Evolutionary conservation across 2,888 invertebrate genomes (phyloP).

Genomic region (Yponomeuta malinellus): DNA sequence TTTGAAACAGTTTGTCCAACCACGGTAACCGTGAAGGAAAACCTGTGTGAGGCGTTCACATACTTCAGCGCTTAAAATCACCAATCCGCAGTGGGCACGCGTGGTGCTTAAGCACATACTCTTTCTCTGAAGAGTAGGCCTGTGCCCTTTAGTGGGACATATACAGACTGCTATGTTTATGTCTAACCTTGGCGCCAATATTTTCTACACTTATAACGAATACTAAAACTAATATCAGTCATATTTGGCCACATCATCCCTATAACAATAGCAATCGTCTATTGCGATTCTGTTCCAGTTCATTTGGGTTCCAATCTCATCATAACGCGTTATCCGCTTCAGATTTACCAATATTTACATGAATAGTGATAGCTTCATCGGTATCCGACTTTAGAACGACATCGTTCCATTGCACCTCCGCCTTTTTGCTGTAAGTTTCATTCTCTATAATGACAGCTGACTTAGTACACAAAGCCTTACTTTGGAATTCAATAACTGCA

Average conservation of each 20-base stretch:
- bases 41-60: no score
- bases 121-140: no score
- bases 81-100: no score
- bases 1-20: no score
- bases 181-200: not conserved
- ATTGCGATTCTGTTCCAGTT: conserved; percentile 7
- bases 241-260: conserved; percentile 19
- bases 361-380: conserved; percentile 67
- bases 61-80: no score
- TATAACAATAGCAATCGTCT: conserved; percentile 8
- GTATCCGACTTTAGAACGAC: conserved; percentile 61
- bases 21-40: no score
- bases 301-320: conserved; percentile 13
- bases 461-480: conserved; percentile 61
- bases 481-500: conserved; percentile 66
- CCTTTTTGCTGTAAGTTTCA: conserved; percentile 65
- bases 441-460: conserved; percentile 65
- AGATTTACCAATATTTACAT: conserved; percentile 63
- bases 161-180: not conserved
- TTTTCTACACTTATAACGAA: conserved; percentile 12
- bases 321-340: conserved; percentile 16
- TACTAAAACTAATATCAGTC: conserved; percentile 23
- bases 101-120: no score
- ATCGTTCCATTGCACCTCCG: conserved; percentile 68
- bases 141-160: no score